Evolutionary conservation across 2,113 vertebrate genomes (phyloP), one percentile per base, ranked within the genome.

Genomic region (Nibea coibor): DNA sequence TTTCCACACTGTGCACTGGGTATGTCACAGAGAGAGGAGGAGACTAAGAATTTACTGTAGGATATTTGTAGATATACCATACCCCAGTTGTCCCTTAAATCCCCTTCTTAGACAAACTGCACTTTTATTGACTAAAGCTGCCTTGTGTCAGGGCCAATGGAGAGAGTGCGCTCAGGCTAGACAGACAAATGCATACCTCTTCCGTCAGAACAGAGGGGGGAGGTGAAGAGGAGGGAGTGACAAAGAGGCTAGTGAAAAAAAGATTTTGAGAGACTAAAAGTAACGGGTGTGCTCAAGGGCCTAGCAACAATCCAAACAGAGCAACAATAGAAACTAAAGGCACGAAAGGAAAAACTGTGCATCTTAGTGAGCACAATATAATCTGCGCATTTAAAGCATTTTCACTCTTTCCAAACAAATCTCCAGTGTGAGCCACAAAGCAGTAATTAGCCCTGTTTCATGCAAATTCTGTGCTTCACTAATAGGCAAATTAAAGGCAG

Each of bases 301-400:
- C 94, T 94, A 94, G 95, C 94, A 96, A 95, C 94, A 7, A 86
- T 81, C 79, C 74, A 94, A 89, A 95, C 89, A 95, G 83, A 88
- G 47, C 42, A 75, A 86, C 84, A 89, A 92, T 50, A 89, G 71
- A 85, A 82, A 90, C 64, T 9, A 11, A 68, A 72, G 10, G 26
- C 57, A 80, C 64, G 19, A 69, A 69, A 66, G 57, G 0, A 65
- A 84, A 76, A 54, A 69, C 56, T 51, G 8, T 51, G 59, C 0
- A 62, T 72, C n/a, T 69, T n/a, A 48, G 31, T 22, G 56, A 50
- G 56, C 65, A 62, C 39, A 68, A 64, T 61, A 57, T 19, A 28
- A 47, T 69, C 24, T 63, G 80, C 31, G 5, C 31, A 66, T 65
- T 51, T 31, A 64, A 4, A 59, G 8, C 26, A 68, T 73, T 84